Evolutionary conservation across 1,140 invertebrate species (phyloP).

Genomic region (Drosophila micromelanica): DNA sequence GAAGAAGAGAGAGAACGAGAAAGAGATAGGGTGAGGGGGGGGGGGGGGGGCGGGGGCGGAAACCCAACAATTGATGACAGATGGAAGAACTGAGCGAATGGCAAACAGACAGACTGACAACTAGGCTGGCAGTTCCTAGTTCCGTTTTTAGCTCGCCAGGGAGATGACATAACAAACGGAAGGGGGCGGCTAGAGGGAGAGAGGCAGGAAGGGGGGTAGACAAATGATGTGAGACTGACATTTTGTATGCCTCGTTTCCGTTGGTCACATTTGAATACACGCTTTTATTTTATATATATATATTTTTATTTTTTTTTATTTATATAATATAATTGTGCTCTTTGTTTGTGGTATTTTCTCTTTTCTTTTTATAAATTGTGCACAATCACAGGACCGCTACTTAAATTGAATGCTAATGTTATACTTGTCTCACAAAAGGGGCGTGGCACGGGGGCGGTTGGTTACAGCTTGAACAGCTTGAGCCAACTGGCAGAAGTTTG

Average conservation of each 20-base stretch:
- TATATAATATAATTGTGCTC: neutral
- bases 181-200: conserved; percentile 1
- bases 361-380: conserved; percentile 55
- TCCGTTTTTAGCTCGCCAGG: conserved; percentile 4
- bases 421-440: neutral
- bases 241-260: conserved; percentile 34
- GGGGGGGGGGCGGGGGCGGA: neutral
- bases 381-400: conserved; percentile 54
- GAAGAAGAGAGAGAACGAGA: too few relatives aligned
- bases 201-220: conserved; percentile 6
- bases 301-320: neutral
- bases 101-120: conserved; percentile 34
- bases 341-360: neutral
- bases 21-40: too few relatives aligned
- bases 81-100: conserved; percentile 28
- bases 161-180: neutral
- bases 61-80: conserved; percentile 8
- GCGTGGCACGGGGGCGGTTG: neutral
- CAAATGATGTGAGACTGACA: conserved; percentile 65
- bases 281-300: neutral
- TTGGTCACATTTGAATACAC: conserved; percentile 34
- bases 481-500: neutral
- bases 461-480: neutral
- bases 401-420: conserved; percentile 39
- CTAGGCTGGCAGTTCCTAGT: conserved; percentile 31